Percentiles rank a stretch among this genome's conserved stretches.
These are phyloP conservation scores for Physella acuta DNA, from an alignment of 1,140 invertebrate species.

Conservation along the genomic window DNA sequence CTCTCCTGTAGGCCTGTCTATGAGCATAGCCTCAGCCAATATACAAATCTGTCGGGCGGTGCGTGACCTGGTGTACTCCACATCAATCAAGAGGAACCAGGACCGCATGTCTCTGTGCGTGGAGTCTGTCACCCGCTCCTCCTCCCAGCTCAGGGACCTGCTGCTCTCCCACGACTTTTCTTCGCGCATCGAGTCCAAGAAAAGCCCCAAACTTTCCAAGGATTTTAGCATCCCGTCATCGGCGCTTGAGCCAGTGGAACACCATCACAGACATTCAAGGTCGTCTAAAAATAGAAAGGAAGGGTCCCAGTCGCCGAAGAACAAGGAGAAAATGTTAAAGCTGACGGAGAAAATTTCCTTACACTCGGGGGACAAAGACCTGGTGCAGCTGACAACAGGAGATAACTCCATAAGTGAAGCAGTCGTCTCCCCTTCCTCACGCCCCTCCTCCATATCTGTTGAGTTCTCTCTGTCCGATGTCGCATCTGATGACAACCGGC, in stretches of 20 bases:
- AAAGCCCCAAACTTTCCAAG: too few species aligned
- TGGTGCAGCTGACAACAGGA: not conserved
- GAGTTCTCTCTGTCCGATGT: not conserved
- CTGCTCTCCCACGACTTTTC: slow-evolving; percentile 27
- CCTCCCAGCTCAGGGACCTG: slow-evolving; percentile 36
- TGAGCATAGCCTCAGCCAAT: slow-evolving; percentile 48
- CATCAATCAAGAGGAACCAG: slow-evolving; percentile 34
- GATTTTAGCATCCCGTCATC: not conserved
- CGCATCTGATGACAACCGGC: not conserved
- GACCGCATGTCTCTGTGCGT: slow-evolving; percentile 41
- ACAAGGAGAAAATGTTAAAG: not conserved
- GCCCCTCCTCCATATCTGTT: not conserved
- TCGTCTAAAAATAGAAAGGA: not conserved
- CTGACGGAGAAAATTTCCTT: not conserved
- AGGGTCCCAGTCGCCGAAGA: not conserved
- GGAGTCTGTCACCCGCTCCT: slow-evolving; percentile 38
- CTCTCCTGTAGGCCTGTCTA: slow-evolving; percentile 44
- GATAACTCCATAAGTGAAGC: not conserved
- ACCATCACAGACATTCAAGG: not conserved
- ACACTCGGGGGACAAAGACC: not conserved
- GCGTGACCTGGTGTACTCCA: slow-evolving; percentile 43
- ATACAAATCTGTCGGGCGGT: slow-evolving; percentile 47
- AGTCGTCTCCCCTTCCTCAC: not conserved
- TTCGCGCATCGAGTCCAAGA: too few species aligned
- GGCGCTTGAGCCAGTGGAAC: not conserved